phyloP scores from a whole-genome alignment of 2,888 invertebrate species.

The Odontothrips loti region DNA sequence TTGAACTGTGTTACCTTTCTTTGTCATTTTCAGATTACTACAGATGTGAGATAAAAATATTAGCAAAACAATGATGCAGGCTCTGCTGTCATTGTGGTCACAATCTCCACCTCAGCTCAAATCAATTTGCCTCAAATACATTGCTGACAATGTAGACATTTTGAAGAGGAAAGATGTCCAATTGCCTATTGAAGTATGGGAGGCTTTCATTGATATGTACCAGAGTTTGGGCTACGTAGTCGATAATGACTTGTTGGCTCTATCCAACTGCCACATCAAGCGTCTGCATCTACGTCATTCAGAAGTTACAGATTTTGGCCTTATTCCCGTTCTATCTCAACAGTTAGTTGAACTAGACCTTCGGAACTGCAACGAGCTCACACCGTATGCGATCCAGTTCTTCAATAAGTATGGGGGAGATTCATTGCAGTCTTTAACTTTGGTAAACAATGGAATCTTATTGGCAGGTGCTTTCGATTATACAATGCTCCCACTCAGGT shows the following conservation, averaged over 20 bases:
- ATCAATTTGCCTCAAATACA: background rate
- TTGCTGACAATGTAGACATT: conserved; percentile 19
- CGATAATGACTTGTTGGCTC: background rate
- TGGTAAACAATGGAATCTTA: conserved; percentile 63
- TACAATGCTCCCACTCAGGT: conserved; percentile 34
- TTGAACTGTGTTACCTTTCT: background rate
- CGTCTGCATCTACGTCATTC: conserved; percentile 66
- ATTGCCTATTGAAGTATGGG: conserved; percentile 8
- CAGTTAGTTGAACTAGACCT: conserved; percentile 69
- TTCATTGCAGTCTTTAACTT: conserved; percentile 63
- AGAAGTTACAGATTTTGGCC: conserved; percentile 64
- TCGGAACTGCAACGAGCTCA: conserved; percentile 66
- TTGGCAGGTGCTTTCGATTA: conserved; percentile 57
- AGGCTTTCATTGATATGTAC: conserved; percentile 14
- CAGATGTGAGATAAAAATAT: background rate
- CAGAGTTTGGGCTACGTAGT: background rate
- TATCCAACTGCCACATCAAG: conserved; percentile 48
- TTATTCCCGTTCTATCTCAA: conserved; percentile 68
- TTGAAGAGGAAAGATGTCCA: conserved; percentile 12
- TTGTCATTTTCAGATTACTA: background rate
- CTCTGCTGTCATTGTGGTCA: conserved; percentile 16
- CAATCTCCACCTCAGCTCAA: conserved; percentile 5
- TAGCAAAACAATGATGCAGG: background rate
- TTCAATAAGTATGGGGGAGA: conserved; percentile 62
- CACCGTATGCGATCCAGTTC: conserved; percentile 58